phyloP scores from a whole-genome alignment of 2,797 vertebrate species.

The Todus mexicanus region DNA sequence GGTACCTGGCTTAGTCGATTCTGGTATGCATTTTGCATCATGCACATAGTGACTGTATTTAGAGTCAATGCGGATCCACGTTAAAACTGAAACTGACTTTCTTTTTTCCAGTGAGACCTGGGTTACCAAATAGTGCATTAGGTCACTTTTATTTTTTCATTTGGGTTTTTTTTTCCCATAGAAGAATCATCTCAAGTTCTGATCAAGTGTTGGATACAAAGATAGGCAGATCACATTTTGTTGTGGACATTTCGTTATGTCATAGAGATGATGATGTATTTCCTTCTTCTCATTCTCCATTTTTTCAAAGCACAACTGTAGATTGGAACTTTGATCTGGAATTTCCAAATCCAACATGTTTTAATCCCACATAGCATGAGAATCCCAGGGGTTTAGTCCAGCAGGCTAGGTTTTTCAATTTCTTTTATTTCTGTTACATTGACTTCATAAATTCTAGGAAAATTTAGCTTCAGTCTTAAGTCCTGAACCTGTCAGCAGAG shows the following conservation, averaged over 20 bases:
- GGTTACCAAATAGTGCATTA: background rate
- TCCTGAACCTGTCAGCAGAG: background rate
- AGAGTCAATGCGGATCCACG: fast-evolving
- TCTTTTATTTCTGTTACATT: background rate
- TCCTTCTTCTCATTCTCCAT: background rate
- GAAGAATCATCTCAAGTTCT: background rate
- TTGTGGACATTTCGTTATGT: background rate
- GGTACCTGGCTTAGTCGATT: background rate
- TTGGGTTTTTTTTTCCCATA: background rate
- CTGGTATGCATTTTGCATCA: background rate
- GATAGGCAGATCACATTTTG: background rate
- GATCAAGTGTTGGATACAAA: background rate
- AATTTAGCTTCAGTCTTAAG: background rate
- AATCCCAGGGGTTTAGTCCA: background rate
- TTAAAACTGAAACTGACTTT: background rate
- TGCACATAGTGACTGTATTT: fast-evolving
- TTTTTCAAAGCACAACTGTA: background rate
- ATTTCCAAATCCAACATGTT: background rate
- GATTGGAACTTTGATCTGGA: background rate
- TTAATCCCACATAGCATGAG: background rate
- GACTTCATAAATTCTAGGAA: background rate
- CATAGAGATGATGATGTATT: background rate
- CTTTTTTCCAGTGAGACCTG: background rate
- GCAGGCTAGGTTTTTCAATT: background rate
- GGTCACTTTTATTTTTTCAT: background rate